Conservation (phyloP, 2,113 vertebrate species). For the Labeo rohita region DNA sequence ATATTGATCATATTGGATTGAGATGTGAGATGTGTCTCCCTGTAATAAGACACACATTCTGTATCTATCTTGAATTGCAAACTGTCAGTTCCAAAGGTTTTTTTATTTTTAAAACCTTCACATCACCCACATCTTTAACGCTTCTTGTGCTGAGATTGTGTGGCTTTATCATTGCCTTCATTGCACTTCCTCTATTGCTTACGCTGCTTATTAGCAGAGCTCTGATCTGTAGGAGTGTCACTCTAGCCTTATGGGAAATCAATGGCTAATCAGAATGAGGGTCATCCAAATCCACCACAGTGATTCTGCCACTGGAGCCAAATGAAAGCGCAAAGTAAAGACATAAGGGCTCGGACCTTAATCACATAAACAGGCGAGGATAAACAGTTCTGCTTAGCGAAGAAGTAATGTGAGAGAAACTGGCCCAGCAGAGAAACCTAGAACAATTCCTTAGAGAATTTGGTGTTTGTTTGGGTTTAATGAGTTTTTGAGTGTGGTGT, state of each 20-base stretch:
- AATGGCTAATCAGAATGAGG: slow-evolving; percentile 51
- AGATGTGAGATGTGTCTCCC: background rate
- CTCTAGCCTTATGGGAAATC: slow-evolving; percentile 48
- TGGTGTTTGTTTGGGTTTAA: slow-evolving; percentile 57
- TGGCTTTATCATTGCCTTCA: slow-evolving; percentile 35
- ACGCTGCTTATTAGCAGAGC: slow-evolving; percentile 53
- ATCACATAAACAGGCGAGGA: slow-evolving; percentile 39
- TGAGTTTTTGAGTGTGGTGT: slow-evolving; percentile 44
- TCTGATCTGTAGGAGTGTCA: slow-evolving; percentile 47
- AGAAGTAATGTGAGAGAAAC: slow-evolving; percentile 33
- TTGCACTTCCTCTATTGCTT: slow-evolving; percentile 47
- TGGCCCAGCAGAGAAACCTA: background rate
- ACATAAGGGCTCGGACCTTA: slow-evolving; percentile 29
- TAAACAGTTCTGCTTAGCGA: slow-evolving; percentile 44
- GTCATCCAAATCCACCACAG: slow-evolving; percentile 34
- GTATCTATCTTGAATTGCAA: background rate
- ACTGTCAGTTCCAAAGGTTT: background rate
- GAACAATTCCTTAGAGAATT: slow-evolving; percentile 31
- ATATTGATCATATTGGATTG: background rate
- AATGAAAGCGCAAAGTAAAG: slow-evolving; percentile 41
- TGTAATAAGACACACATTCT: background rate
- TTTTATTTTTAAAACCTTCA: background rate
- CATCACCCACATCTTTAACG: background rate
- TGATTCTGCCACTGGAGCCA: background rate
- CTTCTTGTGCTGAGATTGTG: background rate